A percentile compares a stretch with the other conserved stretches of the same genome.
Evolutionary conservation across 2,113 vertebrate species (phyloP).

Genomic region (Aix galericulata): DNA sequence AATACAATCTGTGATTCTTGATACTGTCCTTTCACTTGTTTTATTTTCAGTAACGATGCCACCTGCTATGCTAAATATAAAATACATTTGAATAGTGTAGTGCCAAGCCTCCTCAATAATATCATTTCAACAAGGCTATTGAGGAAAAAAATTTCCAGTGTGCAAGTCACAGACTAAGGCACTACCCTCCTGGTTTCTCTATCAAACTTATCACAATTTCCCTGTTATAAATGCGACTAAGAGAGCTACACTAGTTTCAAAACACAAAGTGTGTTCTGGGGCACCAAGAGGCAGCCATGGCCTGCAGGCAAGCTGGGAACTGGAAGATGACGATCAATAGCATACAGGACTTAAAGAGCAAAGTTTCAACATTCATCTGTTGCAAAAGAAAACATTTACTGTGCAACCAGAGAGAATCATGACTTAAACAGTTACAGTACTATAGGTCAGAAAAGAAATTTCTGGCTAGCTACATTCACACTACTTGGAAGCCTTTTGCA

Average conservation of each 20-base stretch:
- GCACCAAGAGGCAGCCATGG: background rate
- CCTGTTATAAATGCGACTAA: fast-evolving
- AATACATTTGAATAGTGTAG: background rate
- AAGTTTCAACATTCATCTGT: background rate
- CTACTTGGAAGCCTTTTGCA: background rate
- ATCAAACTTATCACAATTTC: background rate
- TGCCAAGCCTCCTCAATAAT: background rate
- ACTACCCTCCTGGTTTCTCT: background rate
- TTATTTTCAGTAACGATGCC: conserved; percentile 41
- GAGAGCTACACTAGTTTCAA: background rate
- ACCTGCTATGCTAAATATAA: background rate
- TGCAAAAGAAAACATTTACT: background rate
- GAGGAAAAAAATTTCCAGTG: background rate
- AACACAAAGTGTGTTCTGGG: background rate
- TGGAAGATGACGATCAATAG: background rate
- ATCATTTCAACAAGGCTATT: background rate
- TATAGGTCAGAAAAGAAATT: background rate
- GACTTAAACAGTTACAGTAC: background rate
- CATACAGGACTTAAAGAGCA: background rate
- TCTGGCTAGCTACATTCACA: background rate
- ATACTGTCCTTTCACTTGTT: background rate
- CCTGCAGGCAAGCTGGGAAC: background rate
- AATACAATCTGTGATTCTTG: background rate
- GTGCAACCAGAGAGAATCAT: background rate
- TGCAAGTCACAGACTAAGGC: background rate